Evolutionary conservation across 2,888 invertebrate genomes (phyloP), one percentile per base, ranked within the genome.

Genomic region (Ormia ochracea): DNA sequence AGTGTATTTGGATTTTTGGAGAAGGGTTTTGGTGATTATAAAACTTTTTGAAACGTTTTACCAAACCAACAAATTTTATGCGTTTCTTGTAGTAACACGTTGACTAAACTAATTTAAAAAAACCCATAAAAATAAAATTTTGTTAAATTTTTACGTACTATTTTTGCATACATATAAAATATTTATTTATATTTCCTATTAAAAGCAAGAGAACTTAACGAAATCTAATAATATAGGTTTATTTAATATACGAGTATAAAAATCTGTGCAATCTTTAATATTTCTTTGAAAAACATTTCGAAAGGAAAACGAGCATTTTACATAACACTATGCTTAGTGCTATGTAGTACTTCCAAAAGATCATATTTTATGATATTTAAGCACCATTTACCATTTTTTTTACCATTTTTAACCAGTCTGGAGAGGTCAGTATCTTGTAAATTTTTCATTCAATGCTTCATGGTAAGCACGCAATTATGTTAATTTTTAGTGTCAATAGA

Each of bases 71-170:
- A 73, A 73, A 63, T 76, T 65, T 7, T 72, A 63, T 61, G 45
- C 54, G 58, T 50, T 61, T 45, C 80, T 79, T 80, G 82, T 76
- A 78, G 73, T 82, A 52, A 70, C 23, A 73, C 68, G 83, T 82
- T 80, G 79, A 82, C 73, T 81, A 63, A 82, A 83, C 75, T 70
- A 75, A 81, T 70, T 78, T 82, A 82, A 65, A 38, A 78, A 59
- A 59, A 48, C 19, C 54, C 43, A 38, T 14, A 41, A 41, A 48
- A 36, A 65, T 33, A 36, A 50, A 14, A 56, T 52, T 23, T 19
- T 41, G 28, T 54, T 38, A 52, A 36, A 45, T 52, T 31, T 17
- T 14, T 50, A n/a, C n/a, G n/a, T n/a, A n/a, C n/a, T n/a, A n/a
- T n/a, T n/a, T n/a, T n/a, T n/a, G n/a, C n/a, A n/a, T 14, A 54